These are phyloP conservation scores for Aleiodes testaceus DNA, from an alignment of 2,888 invertebrate species.

Conservation along the genomic window DNA sequence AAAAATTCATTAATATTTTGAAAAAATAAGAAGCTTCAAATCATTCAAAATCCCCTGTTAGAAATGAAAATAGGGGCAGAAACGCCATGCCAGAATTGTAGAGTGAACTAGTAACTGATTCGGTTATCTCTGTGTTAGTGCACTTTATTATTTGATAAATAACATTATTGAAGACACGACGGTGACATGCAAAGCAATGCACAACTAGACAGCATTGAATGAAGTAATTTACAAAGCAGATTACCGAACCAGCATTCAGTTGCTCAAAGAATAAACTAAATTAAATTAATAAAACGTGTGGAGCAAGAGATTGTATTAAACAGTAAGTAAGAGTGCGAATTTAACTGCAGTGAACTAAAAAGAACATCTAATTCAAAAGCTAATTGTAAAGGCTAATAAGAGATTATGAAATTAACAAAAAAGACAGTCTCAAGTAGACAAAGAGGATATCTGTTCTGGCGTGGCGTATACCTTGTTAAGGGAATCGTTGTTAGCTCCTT, in stretches of 20 bases:
- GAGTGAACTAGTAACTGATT: constrained; percentile 57
- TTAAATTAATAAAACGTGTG: constrained; percentile 19
- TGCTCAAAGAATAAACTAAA: constrained; percentile 26
- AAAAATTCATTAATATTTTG: constrained; percentile 4
- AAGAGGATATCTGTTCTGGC: constrained; percentile 58
- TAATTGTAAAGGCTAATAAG: constrained; percentile 1
- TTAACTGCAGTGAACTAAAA: constrained; percentile 9
- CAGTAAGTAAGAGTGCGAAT: constrained; percentile 12
- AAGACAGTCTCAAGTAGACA: neutral
- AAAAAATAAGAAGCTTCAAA: constrained; percentile 7
- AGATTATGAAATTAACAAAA: constrained; percentile 10
- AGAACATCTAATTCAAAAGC: constrained; percentile 2
- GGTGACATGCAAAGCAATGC: constrained; percentile 34
- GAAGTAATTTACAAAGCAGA: constrained; percentile 31
- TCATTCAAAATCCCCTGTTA: constrained; percentile 49
- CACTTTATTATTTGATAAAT: constrained; percentile 4
- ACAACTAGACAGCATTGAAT: constrained; percentile 27
- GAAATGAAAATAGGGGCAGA: constrained; percentile 52
- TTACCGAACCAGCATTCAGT: constrained; percentile 40
- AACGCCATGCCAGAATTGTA: constrained; percentile 69
- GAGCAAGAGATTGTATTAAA: constrained; percentile 32
- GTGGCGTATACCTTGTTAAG: constrained; percentile 79
- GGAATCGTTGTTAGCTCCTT: constrained; percentile 75
- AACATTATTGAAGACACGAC: constrained; percentile 1
- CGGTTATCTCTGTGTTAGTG: constrained; percentile 57